phyloP scores from a whole-genome alignment of 2,797 vertebrate genomes.

The Hoplostethus atlanticus region DNA sequence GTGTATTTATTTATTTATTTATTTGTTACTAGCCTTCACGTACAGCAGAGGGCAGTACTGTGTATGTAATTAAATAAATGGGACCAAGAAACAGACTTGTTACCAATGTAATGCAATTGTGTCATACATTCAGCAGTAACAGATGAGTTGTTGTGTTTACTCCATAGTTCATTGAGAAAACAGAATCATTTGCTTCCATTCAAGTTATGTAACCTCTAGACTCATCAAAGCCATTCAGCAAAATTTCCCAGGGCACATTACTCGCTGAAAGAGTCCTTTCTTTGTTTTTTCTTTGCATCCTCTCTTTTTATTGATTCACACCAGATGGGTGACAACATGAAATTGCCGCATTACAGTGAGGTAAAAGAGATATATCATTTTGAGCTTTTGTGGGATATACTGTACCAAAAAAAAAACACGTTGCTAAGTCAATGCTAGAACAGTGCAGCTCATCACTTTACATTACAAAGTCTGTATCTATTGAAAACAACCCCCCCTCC shows the following conservation, averaged over 20 bases:
- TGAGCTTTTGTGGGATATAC: too few species aligned
- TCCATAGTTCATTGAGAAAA: too few species aligned
- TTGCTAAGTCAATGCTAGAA: not conserved
- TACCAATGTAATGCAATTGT: not conserved
- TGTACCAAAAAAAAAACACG: not conserved
- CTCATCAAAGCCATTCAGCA: too few species aligned
- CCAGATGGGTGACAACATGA: not conserved
- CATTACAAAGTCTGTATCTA: not conserved
- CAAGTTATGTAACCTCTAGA: too few species aligned
- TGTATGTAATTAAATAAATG: not conserved
- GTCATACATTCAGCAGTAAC: too few species aligned
- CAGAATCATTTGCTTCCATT: too few species aligned
- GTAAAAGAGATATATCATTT: too few species aligned
- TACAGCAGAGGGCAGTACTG: conserved; percentile 20
- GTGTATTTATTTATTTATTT: too few species aligned
- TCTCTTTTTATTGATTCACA: not conserved
- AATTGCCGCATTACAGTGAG: not conserved
- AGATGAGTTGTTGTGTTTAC: too few species aligned
- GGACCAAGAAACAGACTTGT: not conserved
- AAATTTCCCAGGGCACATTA: too few species aligned
- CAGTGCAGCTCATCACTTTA: not conserved
- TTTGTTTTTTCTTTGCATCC: not conserved
- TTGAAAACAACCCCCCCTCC: not conserved
- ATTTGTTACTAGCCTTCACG: not conserved
- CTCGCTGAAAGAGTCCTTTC: too few species aligned